phyloP scores from a whole-genome alignment of 2,888 invertebrate species.

The Eristalinus aeneus region DNA sequence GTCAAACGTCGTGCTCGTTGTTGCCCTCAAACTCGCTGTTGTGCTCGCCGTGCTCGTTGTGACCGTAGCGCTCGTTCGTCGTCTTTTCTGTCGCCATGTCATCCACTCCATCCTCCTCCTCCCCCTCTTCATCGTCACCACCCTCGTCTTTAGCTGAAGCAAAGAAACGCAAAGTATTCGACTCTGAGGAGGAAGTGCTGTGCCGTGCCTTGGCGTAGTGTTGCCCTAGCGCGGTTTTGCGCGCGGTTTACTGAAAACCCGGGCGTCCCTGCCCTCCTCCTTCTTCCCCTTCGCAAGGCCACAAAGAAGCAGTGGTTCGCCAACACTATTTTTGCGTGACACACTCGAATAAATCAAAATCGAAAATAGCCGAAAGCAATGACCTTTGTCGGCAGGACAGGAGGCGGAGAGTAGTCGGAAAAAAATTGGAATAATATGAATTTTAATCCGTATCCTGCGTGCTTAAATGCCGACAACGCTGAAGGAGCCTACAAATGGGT shows the following conservation, averaged over 20 bases:
- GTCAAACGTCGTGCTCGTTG: too few relatives aligned
- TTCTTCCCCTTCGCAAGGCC: neutral
- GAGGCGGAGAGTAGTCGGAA: neutral
- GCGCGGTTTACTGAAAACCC: constrained; percentile 13
- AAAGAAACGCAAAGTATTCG: too few relatives aligned
- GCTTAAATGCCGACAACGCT: constrained; percentile 26
- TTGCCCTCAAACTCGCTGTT: too few relatives aligned
- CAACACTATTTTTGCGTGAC: constrained; percentile 56
- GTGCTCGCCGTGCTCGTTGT: too few relatives aligned
- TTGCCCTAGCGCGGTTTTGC: neutral
- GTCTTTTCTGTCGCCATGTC: too few relatives aligned
- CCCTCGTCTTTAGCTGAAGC: too few relatives aligned
- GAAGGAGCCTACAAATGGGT: constrained; percentile 7
- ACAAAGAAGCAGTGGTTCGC: neutral
- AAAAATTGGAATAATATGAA: constrained; percentile 66
- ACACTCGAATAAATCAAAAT: constrained; percentile 62
- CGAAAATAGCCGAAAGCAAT: constrained; percentile 59
- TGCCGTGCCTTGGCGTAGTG: neutral
- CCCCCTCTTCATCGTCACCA: too few relatives aligned
- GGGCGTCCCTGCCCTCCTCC: neutral
- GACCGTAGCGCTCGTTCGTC: too few relatives aligned
- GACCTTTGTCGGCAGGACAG: constrained; percentile 50
- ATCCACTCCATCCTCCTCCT: too few relatives aligned
- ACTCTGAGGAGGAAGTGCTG: neutral
- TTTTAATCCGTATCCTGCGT: constrained; percentile 66